A percentile compares a stretch with the other conserved stretches of the same genome.
These are phyloP conservation scores for Diaprepes abbreviatus DNA, from an alignment of 2,888 invertebrate genomes.

Conservation along the genomic window DNA sequence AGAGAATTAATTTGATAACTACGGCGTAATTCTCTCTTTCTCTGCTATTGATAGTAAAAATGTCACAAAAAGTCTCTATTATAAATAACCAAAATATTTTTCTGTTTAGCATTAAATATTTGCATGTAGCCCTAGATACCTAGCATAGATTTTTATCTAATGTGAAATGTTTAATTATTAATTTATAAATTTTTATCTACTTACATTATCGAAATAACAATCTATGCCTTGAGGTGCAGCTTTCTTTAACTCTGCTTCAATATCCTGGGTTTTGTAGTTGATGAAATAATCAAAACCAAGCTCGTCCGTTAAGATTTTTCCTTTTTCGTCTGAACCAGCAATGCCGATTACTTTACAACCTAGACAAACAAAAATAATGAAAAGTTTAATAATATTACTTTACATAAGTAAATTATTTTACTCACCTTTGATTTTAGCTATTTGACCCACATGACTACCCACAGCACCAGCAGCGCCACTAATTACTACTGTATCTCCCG, in stretches of 20 bases:
- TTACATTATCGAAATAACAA: constrained; percentile 84
- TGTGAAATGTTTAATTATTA: too few species aligned
- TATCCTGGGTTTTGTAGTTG: constrained; percentile 78
- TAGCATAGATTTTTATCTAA: too few species aligned
- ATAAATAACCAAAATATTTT: too few species aligned
- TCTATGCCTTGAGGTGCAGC: constrained; percentile 80
- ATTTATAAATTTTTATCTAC: too few species aligned
- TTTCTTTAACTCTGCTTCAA: constrained; percentile 72
- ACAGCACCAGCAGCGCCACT: constrained; percentile 86
- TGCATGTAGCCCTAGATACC: too few species aligned
- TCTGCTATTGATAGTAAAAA: too few species aligned
- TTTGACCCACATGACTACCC: constrained; percentile 83
- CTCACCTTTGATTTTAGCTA: constrained; percentile 77
- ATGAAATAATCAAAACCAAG: constrained; percentile 78
- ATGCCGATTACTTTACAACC: constrained; percentile 80
- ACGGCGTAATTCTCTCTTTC: too few species aligned
- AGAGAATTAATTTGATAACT: too few species aligned
- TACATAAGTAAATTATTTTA: too few species aligned
- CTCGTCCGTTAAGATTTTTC: constrained; percentile 75
- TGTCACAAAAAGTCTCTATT: too few species aligned
- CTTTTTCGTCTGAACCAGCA: constrained; percentile 80
- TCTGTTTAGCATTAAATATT: too few species aligned
- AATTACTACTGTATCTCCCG: constrained; percentile 81
- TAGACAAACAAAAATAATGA: not conserved
- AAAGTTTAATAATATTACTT: too few species aligned